Evolutionary conservation across 2,797 vertebrate species (phyloP).

Genomic region (Peromyscus aztecus): DNA sequence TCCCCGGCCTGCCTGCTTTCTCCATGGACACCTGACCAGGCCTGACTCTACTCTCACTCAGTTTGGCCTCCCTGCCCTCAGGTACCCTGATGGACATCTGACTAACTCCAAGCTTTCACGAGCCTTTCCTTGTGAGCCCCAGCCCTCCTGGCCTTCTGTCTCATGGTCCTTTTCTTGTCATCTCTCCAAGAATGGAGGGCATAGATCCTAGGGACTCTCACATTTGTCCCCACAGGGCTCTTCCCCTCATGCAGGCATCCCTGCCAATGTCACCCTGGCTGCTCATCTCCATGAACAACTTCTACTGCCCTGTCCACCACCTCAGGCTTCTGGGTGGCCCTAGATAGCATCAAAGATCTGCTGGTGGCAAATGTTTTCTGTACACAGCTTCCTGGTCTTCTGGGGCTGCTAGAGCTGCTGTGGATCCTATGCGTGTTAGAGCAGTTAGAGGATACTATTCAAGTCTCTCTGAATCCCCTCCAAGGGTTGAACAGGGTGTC

Average conservation of each 20-base stretch:
- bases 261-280: neutral
- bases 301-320: neutral
- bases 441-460: neutral
- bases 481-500: rapidly evolving
- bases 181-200: neutral
- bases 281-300: too few species aligned
- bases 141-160: neutral
- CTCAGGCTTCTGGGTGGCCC: neutral
- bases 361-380: neutral
- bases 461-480: neutral
- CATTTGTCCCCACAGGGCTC: neutral
- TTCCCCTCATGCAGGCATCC: neutral
- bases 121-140: neutral
- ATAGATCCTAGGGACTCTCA: neutral
- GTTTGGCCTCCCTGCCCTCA: neutral
- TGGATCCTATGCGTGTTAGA: neutral
- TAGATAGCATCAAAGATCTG: neutral
- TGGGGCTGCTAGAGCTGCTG: neutral
- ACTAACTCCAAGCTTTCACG: neutral
- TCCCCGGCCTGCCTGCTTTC: neutral
- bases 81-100: neutral
- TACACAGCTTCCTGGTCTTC: neutral
- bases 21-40: neutral
- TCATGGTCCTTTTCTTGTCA: neutral
- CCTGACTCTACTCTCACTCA: neutral